Evolutionary conservation across 2,797 vertebrate species (phyloP).

Genomic region (Pipistrellus nathusii): DNA sequence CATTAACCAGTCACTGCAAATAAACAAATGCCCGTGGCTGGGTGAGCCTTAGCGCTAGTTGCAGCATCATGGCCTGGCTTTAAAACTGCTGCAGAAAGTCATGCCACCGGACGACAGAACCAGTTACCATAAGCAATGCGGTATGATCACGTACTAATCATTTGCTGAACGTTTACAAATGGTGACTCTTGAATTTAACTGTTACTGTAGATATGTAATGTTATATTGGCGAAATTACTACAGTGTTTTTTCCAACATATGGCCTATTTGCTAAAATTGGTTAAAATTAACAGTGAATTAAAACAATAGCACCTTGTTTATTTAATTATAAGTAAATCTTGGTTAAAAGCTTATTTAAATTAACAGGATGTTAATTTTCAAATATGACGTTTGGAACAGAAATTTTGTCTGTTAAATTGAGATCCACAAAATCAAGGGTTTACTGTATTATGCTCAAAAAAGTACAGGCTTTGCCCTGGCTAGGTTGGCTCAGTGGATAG

Average conservation of each 20-base stretch:
- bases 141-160: background rate
- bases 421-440: background rate
- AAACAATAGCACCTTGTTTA: background rate
- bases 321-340: background rate
- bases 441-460: rapidly evolving
- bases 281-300: background rate
- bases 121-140: background rate
- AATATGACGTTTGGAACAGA: background rate
- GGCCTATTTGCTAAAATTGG: background rate
- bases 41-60: background rate
- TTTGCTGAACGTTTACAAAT: background rate
- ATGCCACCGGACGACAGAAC: background rate
- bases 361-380: background rate
- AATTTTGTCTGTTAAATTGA: background rate
- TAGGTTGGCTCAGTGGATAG: too few species aligned
- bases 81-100: background rate
- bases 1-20: background rate
- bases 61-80: background rate
- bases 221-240: background rate
- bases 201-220: background rate
- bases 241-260: background rate
- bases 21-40: background rate
- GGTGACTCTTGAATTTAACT: background rate
- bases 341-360: background rate
- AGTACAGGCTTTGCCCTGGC: too few species aligned